Percentiles rank a stretch among this genome's conserved stretches.
Conservation (phyloP, 2,113 vertebrate species). For the Leptodactylus fuscus region DNA sequence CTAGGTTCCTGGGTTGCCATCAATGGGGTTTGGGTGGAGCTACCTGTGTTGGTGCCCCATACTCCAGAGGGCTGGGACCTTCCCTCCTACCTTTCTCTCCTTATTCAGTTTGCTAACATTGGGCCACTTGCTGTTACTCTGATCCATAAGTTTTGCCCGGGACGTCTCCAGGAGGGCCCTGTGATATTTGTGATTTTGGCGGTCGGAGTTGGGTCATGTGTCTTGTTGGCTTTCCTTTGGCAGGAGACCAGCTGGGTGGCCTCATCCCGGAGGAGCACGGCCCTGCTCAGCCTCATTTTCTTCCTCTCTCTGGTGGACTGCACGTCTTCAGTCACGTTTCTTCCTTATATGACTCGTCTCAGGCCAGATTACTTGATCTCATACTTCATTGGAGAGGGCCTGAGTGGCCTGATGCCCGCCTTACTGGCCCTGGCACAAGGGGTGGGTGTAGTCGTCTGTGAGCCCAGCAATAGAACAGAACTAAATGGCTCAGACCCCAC, state of each 20-base stretch:
- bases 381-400: constrained; percentile 83
- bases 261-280: constrained; percentile 68
- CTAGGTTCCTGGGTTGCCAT: constrained; percentile 86
- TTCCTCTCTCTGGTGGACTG: constrained; percentile 81
- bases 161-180: constrained; percentile 68
- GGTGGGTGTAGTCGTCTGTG: constrained; percentile 74
- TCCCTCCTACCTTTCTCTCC: constrained; percentile 80
- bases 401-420: constrained; percentile 81
- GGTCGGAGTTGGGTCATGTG: constrained; percentile 71
- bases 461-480: constrained; percentile 63
- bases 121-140: constrained; percentile 80
- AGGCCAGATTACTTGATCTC: constrained; percentile 74
- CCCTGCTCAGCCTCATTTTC: constrained; percentile 77
- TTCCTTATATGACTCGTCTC: constrained; percentile 82
- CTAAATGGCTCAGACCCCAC: constrained; percentile 58
- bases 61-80: constrained; percentile 84
- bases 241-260: constrained; percentile 69
- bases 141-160: constrained; percentile 74
- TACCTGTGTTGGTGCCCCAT: constrained; percentile 78
- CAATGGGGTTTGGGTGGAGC: constrained; percentile 84
- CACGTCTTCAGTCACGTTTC: constrained; percentile 85
- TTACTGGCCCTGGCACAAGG: constrained; percentile 80
- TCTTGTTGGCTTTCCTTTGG: constrained; percentile 83
- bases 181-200: constrained; percentile 75
- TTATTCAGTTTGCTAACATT: constrained; percentile 83